Base-by-base conservation (phyloP, 2,113 vertebrate genomes). In the Tricholaema leucomelas region DNA sequence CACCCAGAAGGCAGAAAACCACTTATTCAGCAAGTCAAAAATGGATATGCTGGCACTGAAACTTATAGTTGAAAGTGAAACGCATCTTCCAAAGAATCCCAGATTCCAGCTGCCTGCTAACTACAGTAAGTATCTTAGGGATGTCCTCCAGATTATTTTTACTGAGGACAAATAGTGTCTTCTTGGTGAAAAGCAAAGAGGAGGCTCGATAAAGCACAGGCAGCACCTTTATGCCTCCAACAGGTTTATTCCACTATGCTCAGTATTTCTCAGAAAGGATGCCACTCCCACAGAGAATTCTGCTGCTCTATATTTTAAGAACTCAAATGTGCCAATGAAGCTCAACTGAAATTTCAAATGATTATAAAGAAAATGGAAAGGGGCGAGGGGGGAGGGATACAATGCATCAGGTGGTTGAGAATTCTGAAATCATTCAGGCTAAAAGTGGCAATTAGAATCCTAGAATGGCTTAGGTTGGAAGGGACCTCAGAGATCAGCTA, bases 1-100 rank as follows among this genome's bases (percentile, higher is more conserved):
- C 81, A 92, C 81, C 69, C 85, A 95, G 72, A 96, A 95, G 72
- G 89, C 74, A 86, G 46, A 92, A 94, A 95, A 91, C 70, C 60
- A 84, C 81, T 95, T 82, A 95, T 70, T 92, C 78, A 96, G 94
- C 91, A 96, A 95, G 88, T 95, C 81, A 96, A 96, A 97, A 96
- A 89, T 87, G 92, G 91, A 90, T 71, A 94, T 10, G 1, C 19
- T 91, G 94, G 80, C 82, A 92, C 75, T 15, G 58, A 95, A 92
- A 88, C 50, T 87, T 95, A 46, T 42, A 95, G 83, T 66, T 93
- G 71, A 91, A 95, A 90, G 72, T 79, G 72, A 96, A 97, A 91
- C n/a, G 28, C 33, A 88, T 66, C 63, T 55, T 88, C 13, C 65
- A 46, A 77, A 94, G 65, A 81, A 74, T 56, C 64, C 78, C 59